These are phyloP conservation scores for Lochmaea crataegi DNA, from an alignment of 2,888 invertebrate species.

Conservation along the genomic window DNA sequence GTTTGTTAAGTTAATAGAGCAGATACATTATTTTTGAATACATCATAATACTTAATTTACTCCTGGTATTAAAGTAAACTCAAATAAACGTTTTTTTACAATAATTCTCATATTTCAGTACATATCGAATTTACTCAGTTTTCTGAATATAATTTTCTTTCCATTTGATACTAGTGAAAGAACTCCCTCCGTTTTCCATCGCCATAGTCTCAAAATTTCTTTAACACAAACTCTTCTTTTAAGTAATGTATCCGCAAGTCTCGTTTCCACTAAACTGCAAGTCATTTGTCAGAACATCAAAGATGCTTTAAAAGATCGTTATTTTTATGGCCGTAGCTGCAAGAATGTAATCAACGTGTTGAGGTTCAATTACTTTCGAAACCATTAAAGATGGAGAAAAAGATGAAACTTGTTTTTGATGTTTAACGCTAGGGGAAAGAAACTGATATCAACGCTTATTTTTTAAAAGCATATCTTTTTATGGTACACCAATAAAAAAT, in stretches of 20 bases:
- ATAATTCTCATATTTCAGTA: too few relatives aligned
- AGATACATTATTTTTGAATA: too few relatives aligned
- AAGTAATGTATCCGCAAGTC: neutral
- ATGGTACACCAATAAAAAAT: too few relatives aligned
- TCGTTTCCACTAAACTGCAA: slow-evolving; percentile 6
- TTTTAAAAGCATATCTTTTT: neutral
- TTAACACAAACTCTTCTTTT: neutral
- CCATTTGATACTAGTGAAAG: neutral
- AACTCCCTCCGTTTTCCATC: neutral
- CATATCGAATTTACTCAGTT: too few relatives aligned
- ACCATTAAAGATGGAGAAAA: slow-evolving; percentile 2
- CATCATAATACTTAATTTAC: too few relatives aligned
- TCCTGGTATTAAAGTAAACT: too few relatives aligned
- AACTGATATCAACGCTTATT: neutral
- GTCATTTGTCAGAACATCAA: slow-evolving; percentile 18
- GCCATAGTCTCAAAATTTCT: neutral
- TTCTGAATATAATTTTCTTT: neutral
- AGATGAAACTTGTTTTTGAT: neutral
- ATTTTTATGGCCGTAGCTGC: slow-evolving; percentile 13
- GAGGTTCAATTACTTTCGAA: slow-evolving; percentile 13
- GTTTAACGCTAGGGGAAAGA: neutral
- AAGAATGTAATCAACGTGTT: slow-evolving; percentile 21
- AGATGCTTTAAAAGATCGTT: slow-evolving; percentile 18
- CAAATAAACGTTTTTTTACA: too few relatives aligned
- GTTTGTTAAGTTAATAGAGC: too few relatives aligned